Base-by-base conservation (phyloP, 2,888 invertebrate genomes). In the Stratiomys singularior region DNA sequence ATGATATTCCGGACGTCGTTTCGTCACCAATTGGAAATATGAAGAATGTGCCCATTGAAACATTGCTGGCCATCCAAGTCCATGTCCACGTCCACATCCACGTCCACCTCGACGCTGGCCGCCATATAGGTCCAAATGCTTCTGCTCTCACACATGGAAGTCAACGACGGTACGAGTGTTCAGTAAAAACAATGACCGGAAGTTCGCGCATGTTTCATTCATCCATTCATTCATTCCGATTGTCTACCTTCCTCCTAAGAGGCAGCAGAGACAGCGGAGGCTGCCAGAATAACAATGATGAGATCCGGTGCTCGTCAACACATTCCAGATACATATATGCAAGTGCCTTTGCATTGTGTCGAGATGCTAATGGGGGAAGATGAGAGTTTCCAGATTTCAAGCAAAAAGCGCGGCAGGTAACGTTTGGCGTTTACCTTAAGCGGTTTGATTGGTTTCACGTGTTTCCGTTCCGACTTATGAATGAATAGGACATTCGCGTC, bases 131-230 rank as follows among this genome's bases (percentile, higher is more conserved):
- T 5, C 7, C 5, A 5, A 13, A 18, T 66, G 44, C 18, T 46
- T 47, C 46, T 46, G 69, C 69, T 23, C 46, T 23, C 25, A 46
- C 30, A 46, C 46, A 46, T 66, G n/a, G 69, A 46, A n/a, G 27
- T 27, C 44, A 37, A 9, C 47, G 18, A 21, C 23, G 60, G n/a
- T 47, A 46, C 46, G 47, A 47, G 47, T 21, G 47, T 52, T 60
- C 44, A 74, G 37, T 74, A 58, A 74, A 74, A 74, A 74, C 74
- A 74, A 58, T 60, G 74, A 74, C 74, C 74, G 74, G 74, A 74
- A 58, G 58, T 44, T 23, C 60, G 74, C 30, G 58, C 28, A 74
- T 74, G 37, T 74, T 30, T 30, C 72, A 56, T 56, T 72, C 56
- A 52, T 52, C 18, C 37, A n/a, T 74, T 30, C 72, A 56, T 56